Evolutionary conservation across 2,888 invertebrate species (phyloP).

Genomic region (Boloria selene): DNA sequence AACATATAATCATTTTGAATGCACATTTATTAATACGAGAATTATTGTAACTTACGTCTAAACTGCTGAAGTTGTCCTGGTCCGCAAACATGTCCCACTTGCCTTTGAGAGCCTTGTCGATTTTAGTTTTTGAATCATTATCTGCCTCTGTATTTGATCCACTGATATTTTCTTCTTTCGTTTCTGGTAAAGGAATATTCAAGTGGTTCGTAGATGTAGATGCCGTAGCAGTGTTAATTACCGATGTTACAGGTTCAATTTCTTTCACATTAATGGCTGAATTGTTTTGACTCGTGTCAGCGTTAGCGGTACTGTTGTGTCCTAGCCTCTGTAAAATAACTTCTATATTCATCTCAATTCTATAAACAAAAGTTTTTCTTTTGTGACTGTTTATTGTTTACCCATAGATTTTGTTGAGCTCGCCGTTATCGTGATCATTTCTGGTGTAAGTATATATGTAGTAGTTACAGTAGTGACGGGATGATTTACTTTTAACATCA

Average conservation of each 20-base stretch:
- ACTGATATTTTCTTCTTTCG: conserved; percentile 15
- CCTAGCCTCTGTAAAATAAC: conserved; percentile 48
- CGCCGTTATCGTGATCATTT: conserved; percentile 9
- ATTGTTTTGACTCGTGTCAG: conserved; percentile 22
- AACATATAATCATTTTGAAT: no score
- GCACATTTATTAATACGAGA: no score
- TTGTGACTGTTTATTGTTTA: not conserved
- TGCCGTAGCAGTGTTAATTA: conserved; percentile 34
- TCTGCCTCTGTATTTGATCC: conserved; percentile 30
- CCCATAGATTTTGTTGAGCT: conserved; percentile 5
- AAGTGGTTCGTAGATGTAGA: conserved; percentile 4
- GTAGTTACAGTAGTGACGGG: not conserved
- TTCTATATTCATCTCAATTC: not conserved
- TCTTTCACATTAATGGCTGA: conserved; percentile 15
- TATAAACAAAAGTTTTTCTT: conserved; percentile 3
- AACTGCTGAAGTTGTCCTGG: conserved; percentile 88
- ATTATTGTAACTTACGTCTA: conserved; percentile 58
- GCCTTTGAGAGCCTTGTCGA: conserved; percentile 72
- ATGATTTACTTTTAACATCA: conserved; percentile 7
- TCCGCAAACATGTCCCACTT: conserved; percentile 97
- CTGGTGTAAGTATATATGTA: conserved; percentile 5
- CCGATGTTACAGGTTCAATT: conserved; percentile 26
- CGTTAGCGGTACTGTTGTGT: conserved; percentile 39
- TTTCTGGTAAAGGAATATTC: conserved; percentile 29
- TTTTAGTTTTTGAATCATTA: conserved; percentile 49